A percentile compares a stretch with the other conserved stretches of the same genome.
Evolutionary conservation across 2,888 invertebrate species (phyloP).

Genomic region (Drosophila borealis): DNA sequence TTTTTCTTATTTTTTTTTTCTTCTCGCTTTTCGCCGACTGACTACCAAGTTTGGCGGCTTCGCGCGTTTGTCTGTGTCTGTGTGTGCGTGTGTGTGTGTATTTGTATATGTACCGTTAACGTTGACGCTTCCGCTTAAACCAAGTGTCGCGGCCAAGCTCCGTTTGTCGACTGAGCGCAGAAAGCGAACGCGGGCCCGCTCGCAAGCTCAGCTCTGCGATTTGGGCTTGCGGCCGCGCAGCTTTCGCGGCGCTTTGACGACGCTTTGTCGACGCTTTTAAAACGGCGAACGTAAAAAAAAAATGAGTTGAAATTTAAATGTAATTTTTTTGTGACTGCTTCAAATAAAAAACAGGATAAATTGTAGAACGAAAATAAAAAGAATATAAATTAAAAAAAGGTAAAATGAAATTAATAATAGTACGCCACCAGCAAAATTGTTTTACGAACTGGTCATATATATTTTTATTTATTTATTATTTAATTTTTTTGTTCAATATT

Average conservation of each 20-base stretch:
- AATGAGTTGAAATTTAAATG: constrained; percentile 44
- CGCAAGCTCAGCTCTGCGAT: constrained; percentile 63
- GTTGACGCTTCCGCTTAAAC: constrained; percentile 65
- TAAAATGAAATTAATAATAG: constrained; percentile 52
- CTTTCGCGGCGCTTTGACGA: constrained; percentile 50
- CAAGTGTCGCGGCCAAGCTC: constrained; percentile 80
- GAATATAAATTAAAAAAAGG: too few species aligned
- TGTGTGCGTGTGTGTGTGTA: constrained; percentile 10
- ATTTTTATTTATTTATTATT: too few species aligned
- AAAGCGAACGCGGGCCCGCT: constrained; percentile 49
- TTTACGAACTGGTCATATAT: constrained; percentile 10
- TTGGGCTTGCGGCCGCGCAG: constrained; percentile 45
- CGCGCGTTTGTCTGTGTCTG: constrained; percentile 45
- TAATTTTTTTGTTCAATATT: constrained; percentile 7
- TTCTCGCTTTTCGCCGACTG: constrained; percentile 52
- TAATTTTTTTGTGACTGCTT: constrained; percentile 43
- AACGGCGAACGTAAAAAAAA: constrained; percentile 19
- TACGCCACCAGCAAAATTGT: constrained; percentile 46
- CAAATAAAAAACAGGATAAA: constrained; percentile 44
- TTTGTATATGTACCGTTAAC: constrained; percentile 24
- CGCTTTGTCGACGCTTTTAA: constrained; percentile 42
- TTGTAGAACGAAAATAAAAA: constrained; percentile 15
- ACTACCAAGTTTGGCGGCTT: constrained; percentile 63
- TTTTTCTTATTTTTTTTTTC: constrained; percentile 29
- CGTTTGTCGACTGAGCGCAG: constrained; percentile 77